Evolutionary conservation across 2,888 invertebrate genomes (phyloP), one percentile per base, ranked within the genome.

Genomic region (Melieria omissa): DNA sequence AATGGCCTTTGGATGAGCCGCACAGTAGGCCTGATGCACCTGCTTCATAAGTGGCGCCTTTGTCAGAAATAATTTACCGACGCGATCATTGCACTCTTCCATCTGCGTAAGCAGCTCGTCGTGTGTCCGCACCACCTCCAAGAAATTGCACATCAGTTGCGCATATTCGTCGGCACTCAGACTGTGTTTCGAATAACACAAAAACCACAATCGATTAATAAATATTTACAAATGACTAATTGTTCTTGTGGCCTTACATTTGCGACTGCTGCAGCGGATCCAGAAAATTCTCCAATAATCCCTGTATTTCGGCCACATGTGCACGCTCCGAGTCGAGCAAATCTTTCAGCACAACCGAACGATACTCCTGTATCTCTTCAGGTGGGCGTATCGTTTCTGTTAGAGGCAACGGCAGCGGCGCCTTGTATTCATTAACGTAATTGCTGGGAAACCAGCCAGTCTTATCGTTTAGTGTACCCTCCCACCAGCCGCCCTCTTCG

Each of bases 401-500:
- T 47, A 90, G 88, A 7, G 90, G 86, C 72, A 87, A 77, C 7
- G 90, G 86, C 72, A 87, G 77, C 66, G 85, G 82, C 68, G 85
- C 86, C 75, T 94, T 95, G 85, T 92, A 92, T 88, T 97, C 97
- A 84, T 94, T 94, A 74, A 97, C 97, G 90, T 98, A 98, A 88
- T 98, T 98, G 84, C 96, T 95, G 75, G 98, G 98, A 89, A 99
- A 99, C 98, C 98, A 99, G 82, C 98, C 98, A 76, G 98, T 98
- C 85, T 95, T 95, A 79, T 95, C 97, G 74, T 93, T 92, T 64
- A 98, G 89, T 8, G 98, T 99, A 12, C 99, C 99, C 89, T 99
- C 99, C 99, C 99, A 99, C 99, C 99, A 99, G 58, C 98, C 98
- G 69, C 98, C 99, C 83, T 98, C 98, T 83, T 96, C 94, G 73